Percentiles rank a stretch among this genome's conserved stretches.
Evolutionary conservation across 2,113 vertebrate genomes (phyloP).

Genomic region (Anas platyrhynchos): DNA sequence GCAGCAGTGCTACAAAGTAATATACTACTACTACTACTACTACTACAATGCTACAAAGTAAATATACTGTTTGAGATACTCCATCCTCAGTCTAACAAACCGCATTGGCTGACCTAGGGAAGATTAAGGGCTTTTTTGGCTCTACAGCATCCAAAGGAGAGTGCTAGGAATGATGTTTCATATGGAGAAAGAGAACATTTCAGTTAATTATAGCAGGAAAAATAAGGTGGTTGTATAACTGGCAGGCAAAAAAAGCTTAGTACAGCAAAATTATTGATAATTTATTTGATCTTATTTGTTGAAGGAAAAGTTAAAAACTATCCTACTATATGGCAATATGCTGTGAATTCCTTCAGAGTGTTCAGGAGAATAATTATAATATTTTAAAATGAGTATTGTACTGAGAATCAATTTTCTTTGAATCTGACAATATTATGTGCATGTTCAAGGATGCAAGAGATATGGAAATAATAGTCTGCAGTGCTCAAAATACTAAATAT

Average conservation of each 20-base stretch:
- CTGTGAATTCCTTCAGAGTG: neutral
- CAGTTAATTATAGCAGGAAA: neutral
- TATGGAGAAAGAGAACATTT: neutral
- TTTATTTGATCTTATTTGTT: neutral
- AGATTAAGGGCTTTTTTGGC: neutral
- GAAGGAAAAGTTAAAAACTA: neutral
- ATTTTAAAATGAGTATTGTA: slow-evolving; percentile 20
- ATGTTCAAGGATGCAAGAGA: neutral
- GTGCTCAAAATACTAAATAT: neutral
- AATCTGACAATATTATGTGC: neutral
- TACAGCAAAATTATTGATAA: neutral
- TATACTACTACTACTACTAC: too few species aligned
- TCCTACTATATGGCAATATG: neutral
- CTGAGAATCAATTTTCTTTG: slow-evolving; percentile 44
- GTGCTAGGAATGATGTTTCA: neutral
- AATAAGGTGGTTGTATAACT: neutral
- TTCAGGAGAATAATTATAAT: slow-evolving; percentile 5
- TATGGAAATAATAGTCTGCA: neutral
- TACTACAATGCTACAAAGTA: neutral
- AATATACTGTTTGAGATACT: neutral
- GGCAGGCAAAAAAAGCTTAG: neutral
- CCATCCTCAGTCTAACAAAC: neutral
- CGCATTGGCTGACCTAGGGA: neutral
- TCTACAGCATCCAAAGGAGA: neutral
- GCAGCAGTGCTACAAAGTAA: neutral